Evolutionary conservation across 2,113 vertebrate species (phyloP).

Genomic region (Ctenodactylus gundi): DNA sequence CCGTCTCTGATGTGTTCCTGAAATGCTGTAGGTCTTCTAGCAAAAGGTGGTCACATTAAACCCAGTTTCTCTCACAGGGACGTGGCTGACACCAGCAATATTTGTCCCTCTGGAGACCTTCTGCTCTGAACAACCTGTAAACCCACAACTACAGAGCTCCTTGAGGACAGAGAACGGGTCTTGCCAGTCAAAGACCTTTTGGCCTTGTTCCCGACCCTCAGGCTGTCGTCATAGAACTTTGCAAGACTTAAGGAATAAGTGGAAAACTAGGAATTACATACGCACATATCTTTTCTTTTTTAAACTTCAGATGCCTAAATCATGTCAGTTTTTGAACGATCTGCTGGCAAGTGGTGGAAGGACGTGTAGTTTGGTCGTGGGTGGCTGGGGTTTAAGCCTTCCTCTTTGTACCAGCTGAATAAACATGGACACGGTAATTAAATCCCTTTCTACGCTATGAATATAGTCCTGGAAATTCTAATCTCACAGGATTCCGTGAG

Average conservation of each 20-base stretch:
- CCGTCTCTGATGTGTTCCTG: too few relatives aligned
- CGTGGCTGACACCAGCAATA: too few relatives aligned
- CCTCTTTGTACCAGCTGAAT: slow-evolving; percentile 4
- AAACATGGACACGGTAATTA: not conserved
- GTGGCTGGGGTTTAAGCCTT: not conserved
- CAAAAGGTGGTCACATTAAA: not conserved
- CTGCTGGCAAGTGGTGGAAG: not conserved
- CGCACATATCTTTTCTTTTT: not conserved
- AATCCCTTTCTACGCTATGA: not conserved
- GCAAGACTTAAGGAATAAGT: not conserved
- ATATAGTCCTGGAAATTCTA: not conserved
- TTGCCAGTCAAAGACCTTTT: not conserved
- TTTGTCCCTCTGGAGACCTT: not conserved
- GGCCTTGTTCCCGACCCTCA: not conserved
- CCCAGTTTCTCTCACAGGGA: not conserved
- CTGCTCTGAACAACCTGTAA: rapidly evolving
- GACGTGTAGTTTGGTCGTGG: not conserved
- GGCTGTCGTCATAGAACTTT: not conserved
- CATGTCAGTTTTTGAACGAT: not conserved
- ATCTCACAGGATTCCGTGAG: not conserved
- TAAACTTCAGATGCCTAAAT: not conserved
- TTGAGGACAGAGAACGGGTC: not conserved
- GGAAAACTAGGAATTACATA: not conserved
- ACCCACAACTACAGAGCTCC: not conserved
- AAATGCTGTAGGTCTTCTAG: not conserved